Percentiles rank a stretch among this genome's conserved stretches.
Evolutionary conservation across 2,797 vertebrate species (phyloP).

Genomic region (Taenioides sp.): DNA sequence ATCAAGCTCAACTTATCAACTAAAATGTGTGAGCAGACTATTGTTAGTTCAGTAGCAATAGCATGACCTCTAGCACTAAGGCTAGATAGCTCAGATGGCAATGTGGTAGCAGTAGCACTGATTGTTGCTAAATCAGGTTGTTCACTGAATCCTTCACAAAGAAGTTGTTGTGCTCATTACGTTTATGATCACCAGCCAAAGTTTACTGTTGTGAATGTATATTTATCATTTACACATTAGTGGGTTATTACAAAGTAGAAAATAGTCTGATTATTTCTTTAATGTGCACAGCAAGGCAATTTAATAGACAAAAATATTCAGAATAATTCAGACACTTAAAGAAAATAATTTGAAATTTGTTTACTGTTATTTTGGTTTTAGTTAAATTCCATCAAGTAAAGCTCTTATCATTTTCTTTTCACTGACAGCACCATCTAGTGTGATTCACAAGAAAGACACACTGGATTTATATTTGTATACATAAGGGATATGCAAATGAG

Average conservation of each 20-base stretch:
- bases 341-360: too few relatives aligned
- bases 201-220: too few relatives aligned
- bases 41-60: constrained; percentile 9
- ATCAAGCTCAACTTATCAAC: constrained; percentile 12
- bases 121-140: constrained; percentile 1
- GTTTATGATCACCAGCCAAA: background rate
- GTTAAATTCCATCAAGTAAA: background rate
- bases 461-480: background rate
- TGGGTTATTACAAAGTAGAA: background rate
- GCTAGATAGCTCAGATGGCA: constrained; percentile 1
- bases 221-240: background rate
- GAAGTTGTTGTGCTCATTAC: background rate
- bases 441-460: background rate
- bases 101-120: background rate
- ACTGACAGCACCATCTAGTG: constrained; percentile 1
- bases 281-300: background rate
- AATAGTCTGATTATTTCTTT: background rate
- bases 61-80: constrained; percentile 2
- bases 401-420: background rate
- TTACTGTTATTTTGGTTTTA: too few relatives aligned
- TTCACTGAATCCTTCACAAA: background rate
- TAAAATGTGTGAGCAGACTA: constrained; percentile 11
- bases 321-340: too few relatives aligned
- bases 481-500: background rate
- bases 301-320: too few relatives aligned